phyloP scores from a whole-genome alignment of 2,888 invertebrate species.

The Meiosimyza decipiens region DNA sequence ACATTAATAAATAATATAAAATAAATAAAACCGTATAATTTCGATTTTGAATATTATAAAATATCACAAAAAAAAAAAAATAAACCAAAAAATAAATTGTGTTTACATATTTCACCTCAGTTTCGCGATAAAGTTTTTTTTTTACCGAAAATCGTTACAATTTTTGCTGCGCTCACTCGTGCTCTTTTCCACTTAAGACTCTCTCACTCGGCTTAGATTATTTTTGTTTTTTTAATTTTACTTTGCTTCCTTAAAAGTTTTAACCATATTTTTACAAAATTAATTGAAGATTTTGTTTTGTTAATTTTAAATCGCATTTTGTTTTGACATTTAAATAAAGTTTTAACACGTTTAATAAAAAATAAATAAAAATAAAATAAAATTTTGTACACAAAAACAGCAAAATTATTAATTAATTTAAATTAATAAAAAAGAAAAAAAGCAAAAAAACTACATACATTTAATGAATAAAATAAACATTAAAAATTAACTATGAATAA shows the following conservation, averaged over 20 bases:
- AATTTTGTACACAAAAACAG: not conserved
- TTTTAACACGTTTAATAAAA: constrained; percentile 16
- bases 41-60: not conserved
- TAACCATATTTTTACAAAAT: not conserved
- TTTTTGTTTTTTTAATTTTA: constrained; percentile 14
- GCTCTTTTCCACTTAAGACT: not conserved
- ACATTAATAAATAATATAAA: constrained; percentile 9
- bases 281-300: not conserved
- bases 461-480: constrained; percentile 34
- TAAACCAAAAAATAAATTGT: not conserved
- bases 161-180: not conserved
- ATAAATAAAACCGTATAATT: not conserved
- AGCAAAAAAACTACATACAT: constrained; percentile 29
- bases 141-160: not conserved
- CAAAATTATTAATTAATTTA: constrained; percentile 5
- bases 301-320: constrained; percentile 24
- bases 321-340: constrained; percentile 22
- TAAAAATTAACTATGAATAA: constrained; percentile 41
- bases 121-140: not conserved
- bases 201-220: not conserved
- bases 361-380: constrained; percentile 29
- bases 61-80: not conserved
- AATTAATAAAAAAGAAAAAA: constrained; percentile 26
- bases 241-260: not conserved
- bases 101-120: constrained; percentile 3